These are phyloP conservation scores for Caprella mutica DNA, from an alignment of 2,888 invertebrate genomes.

Conservation along the genomic window DNA sequence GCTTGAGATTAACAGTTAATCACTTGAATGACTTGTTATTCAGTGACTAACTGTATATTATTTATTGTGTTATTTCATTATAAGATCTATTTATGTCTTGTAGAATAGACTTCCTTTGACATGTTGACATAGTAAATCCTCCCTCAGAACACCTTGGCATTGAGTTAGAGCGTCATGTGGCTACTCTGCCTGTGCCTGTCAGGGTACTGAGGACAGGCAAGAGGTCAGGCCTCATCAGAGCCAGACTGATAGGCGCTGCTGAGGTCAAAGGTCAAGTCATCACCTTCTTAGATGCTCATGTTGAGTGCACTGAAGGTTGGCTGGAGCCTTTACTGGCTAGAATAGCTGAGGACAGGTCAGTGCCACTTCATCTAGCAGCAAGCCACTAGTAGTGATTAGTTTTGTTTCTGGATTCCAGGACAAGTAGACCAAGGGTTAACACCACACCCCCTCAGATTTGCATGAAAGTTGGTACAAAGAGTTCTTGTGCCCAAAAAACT, in stretches of 20 bases:
- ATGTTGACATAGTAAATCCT: too few species aligned
- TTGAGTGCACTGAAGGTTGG: conserved; percentile 99
- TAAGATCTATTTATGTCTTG: too few species aligned
- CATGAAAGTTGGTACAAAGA: too few species aligned
- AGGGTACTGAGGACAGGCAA: conserved; percentile 78
- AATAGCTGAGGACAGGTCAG: conserved; percentile 69
- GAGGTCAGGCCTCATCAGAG: conserved; percentile 89
- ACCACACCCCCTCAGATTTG: too few species aligned
- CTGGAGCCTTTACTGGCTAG: conserved; percentile 83
- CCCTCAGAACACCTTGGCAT: conserved; percentile 68
- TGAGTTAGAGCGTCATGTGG: conserved; percentile 78
- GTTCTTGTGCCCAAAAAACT: neutral
- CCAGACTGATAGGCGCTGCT: conserved; percentile 84
- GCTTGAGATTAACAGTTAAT: too few species aligned
- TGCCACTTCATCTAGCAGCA: neutral
- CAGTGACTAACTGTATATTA: too few species aligned
- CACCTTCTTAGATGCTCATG: conserved; percentile 95
- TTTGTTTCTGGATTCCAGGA: neutral
- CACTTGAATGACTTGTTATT: too few species aligned
- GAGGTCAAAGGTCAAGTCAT: conserved; percentile 83
- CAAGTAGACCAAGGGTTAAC: too few species aligned
- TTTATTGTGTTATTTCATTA: too few species aligned
- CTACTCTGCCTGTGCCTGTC: conserved; percentile 71
- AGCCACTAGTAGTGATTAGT: neutral
- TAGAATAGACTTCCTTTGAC: too few species aligned